Conservation (phyloP, 1,140 invertebrate genomes). For the Trichonephila inaurata region DNA sequence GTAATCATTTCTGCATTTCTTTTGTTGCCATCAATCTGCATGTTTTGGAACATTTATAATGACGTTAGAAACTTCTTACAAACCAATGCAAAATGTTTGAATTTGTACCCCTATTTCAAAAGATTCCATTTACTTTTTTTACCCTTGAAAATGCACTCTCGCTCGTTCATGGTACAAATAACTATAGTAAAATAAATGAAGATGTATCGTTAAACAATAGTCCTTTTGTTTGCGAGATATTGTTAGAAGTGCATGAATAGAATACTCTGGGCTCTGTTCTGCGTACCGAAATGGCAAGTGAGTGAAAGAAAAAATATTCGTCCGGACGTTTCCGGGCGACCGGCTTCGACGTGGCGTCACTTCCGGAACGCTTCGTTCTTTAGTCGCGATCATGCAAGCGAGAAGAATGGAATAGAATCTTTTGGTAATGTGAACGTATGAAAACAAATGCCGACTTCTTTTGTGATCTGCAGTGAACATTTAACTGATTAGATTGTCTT, state of each 20-base stretch:
- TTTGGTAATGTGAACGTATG: slow-evolving; percentile 29
- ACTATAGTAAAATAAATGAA: neutral
- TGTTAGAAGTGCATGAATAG: neutral
- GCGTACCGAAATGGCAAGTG: neutral
- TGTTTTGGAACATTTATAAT: neutral
- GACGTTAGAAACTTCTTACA: neutral
- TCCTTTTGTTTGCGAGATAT: neutral
- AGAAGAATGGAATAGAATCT: slow-evolving; percentile 66
- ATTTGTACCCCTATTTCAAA: too few relatives aligned
- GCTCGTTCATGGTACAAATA: neutral
- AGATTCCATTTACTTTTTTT: too few relatives aligned
- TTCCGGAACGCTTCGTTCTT: slow-evolving; percentile 72
- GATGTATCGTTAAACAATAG: neutral
- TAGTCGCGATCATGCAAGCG: slow-evolving; percentile 67
- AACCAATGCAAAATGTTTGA: neutral
- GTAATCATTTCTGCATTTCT: too few relatives aligned
- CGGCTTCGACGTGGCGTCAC: slow-evolving; percentile 71
- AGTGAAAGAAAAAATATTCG: slow-evolving; percentile 40
- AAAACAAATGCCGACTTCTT: slow-evolving; percentile 53
- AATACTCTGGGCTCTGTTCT: slow-evolving; percentile 53
- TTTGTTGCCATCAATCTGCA: neutral
- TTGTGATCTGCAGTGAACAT: slow-evolving; percentile 44
- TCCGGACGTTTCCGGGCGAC: slow-evolving; percentile 67
- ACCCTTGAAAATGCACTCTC: neutral
- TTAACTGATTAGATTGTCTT: slow-evolving; percentile 66